Evolutionary conservation across 2,797 vertebrate species (phyloP).

Genomic region (Premnoplex brunnescens): DNA sequence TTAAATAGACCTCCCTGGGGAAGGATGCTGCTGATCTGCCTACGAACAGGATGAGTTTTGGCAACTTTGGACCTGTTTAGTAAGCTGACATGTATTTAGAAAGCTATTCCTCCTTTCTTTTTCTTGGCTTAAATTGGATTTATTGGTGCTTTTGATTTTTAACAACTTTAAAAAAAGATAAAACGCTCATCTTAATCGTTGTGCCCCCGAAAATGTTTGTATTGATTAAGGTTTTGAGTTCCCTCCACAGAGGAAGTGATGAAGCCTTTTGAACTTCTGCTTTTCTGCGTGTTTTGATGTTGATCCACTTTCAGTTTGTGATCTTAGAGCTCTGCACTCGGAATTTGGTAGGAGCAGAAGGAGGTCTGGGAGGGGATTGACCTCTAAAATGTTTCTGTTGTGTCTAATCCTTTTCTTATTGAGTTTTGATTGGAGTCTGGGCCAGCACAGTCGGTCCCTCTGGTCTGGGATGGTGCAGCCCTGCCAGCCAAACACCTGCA

Average conservation of each 20-base stretch:
- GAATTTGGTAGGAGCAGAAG: slow-evolving; percentile 28
- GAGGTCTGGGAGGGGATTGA: slow-evolving; percentile 55
- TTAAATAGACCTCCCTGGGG: slow-evolving; percentile 37
- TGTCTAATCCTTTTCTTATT: slow-evolving; percentile 46
- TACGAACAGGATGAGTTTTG: slow-evolving; percentile 9
- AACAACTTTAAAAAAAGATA: not conserved
- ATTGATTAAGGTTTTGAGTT: not conserved
- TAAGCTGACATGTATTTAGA: not conserved
- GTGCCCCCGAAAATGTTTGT: not conserved
- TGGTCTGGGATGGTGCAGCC: not conserved
- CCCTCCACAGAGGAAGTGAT: not conserved
- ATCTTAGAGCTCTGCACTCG: not conserved
- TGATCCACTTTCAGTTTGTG: slow-evolving; percentile 16
- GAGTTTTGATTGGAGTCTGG: not conserved
- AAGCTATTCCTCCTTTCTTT: not conserved
- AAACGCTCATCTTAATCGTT: not conserved
- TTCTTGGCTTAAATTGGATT: not conserved
- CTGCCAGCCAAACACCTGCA: not conserved
- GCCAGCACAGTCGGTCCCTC: not conserved
- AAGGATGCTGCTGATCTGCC: slow-evolving; percentile 16
- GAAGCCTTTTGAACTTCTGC: slow-evolving; percentile 31
- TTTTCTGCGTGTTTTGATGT: not conserved
- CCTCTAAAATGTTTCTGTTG: not conserved
- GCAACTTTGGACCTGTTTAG: not conserved
- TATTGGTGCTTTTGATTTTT: slow-evolving; percentile 6